These are phyloP conservation scores for Ceratotherium simum DNA, from an alignment of 2,113 vertebrate species.

Conservation along the genomic window DNA sequence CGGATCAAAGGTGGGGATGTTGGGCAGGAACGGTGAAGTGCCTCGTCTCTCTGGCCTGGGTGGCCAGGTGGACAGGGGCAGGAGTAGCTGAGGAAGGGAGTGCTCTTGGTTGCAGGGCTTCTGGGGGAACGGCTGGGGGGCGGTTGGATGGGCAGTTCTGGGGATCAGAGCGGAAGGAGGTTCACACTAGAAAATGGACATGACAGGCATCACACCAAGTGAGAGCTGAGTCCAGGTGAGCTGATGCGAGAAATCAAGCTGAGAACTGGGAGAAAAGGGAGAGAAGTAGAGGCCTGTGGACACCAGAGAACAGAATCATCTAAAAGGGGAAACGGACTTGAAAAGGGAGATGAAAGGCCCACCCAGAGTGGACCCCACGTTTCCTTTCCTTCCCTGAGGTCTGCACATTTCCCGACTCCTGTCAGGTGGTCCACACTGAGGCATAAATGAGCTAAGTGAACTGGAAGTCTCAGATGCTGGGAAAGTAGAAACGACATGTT, in stretches of 20 bases:
- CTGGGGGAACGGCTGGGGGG: fast-evolving
- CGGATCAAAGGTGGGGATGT: not conserved
- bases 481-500: fast-evolving
- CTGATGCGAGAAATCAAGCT: not conserved
- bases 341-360: fast-evolving
- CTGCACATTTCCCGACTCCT: not conserved
- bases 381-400: not conserved
- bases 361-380: not conserved
- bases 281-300: fast-evolving
- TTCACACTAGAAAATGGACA: not conserved
- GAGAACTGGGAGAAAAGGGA: fast-evolving
- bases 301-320: fast-evolving
- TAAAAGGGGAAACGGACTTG: fast-evolving
- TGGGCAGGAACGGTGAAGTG: not conserved
- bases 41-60: not conserved
- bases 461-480: fast-evolving
- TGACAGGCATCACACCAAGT: fast-evolving
- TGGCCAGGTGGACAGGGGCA: too few species aligned
- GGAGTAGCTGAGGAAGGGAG: too few species aligned
- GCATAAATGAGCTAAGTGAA: fast-evolving
- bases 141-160: not conserved
- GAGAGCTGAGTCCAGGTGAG: not conserved
- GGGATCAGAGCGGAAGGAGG: fast-evolving
- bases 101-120: not conserved
- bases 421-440: fast-evolving